Base-by-base conservation (phyloP, 2,113 vertebrate species). In the Hypanus sabinus region DNA sequence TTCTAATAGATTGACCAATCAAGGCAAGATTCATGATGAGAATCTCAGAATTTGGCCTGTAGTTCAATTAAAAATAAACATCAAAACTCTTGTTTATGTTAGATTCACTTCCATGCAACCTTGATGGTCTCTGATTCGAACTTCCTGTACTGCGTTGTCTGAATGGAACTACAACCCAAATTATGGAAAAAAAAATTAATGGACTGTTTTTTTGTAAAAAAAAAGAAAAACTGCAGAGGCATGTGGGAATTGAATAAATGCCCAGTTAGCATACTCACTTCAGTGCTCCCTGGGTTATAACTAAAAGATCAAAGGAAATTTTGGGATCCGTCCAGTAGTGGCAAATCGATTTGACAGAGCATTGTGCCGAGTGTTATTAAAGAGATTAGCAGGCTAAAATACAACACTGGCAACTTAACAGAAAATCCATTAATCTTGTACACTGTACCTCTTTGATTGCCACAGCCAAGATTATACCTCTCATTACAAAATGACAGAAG, bases 251-350 rank as follows among this genome's bases (percentile, higher is more conserved):
- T 73, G 91, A 93, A 93, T 46, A 22, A 38, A 12, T 55, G 70
- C 91, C 68, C 91, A 93, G 22, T 27, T 55, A 55, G 11, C 38
- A 36, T 87, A 20, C 55, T 93, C 36, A 93, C 91, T 93, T 55
- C 70, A 93, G 14, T 75, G 36, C 33, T 75, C 70, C 24, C 70
- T 55, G 90, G 68, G 20, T 93, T 93, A 73, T 73, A 55, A 75
- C 91, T 46, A 55, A 71, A 70, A 93, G 91, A 93, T 93, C 91
- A 93, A 93, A 93, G 36, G 36, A 30, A 55, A 36, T 55, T 73
- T 93, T 93, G 36, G 70, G 91, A 93, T 93, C 91, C 62, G 55
- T 93, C 91, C 60, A 75, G 65, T 73, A 73, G 24, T 10, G 55
- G 70, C 33, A 73, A 9, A 73, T 55, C 22, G 46, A 93, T 24